Percentiles rank a stretch among this genome's conserved stretches.
phyloP scores from a whole-genome alignment of 2,797 vertebrate species.

The Danio aesculapii region DNA sequence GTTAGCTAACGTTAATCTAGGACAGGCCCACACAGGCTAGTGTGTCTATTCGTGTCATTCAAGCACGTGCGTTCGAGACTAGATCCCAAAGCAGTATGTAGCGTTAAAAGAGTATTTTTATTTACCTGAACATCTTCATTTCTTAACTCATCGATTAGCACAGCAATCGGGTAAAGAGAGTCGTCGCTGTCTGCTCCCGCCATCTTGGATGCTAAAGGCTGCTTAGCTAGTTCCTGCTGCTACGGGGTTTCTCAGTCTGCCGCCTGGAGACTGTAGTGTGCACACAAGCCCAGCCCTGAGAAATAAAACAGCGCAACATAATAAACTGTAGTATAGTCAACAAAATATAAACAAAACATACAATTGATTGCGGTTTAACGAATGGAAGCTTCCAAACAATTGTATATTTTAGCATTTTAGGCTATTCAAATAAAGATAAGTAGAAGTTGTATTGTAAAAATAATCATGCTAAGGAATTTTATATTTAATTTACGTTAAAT shows the following conservation, averaged over 20 bases:
- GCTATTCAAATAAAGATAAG: no score
- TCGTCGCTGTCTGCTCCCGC: constrained; percentile 72
- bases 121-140: constrained; percentile 73
- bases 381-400: no score
- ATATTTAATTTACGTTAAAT: no score
- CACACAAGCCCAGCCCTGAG: neutral
- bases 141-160: constrained; percentile 71
- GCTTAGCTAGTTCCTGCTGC: constrained; percentile 50
- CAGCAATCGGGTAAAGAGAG: constrained; percentile 72
- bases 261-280: neutral
- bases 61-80: neutral
- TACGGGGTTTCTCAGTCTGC: constrained; percentile 35
- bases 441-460: no score
- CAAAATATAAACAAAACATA: no score
- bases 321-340: no score
- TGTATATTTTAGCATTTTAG: no score
- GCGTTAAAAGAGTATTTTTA: neutral
- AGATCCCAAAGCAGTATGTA: neutral
- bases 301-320: neutral
- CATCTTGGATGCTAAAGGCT: constrained; percentile 61
- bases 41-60: neutral
- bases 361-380: no score
- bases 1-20: constrained; percentile 10
- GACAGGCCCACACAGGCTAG: neutral
- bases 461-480: no score